Conservation (phyloP, 2,113 vertebrate genomes). For the Ranitomeya variabilis region DNA sequence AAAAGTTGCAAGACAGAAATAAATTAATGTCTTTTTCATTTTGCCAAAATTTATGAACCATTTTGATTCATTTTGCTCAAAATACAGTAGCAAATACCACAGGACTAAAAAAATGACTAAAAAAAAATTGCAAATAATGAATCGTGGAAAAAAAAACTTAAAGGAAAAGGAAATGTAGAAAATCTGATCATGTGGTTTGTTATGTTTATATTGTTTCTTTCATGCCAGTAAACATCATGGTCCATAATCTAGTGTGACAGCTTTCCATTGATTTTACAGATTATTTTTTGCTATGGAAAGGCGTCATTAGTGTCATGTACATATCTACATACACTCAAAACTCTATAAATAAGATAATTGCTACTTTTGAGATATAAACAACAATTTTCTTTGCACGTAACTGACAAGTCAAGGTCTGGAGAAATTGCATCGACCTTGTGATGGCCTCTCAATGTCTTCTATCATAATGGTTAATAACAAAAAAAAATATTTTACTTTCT, state of each 20-base stretch:
- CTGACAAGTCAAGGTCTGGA: background rate
- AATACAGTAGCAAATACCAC: too few species aligned
- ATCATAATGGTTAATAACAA: too few species aligned
- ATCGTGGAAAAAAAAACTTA: too few species aligned
- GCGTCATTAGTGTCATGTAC: background rate
- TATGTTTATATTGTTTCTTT: too few species aligned
- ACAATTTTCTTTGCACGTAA: background rate
- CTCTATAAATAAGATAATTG: background rate
- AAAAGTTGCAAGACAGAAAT: too few species aligned
- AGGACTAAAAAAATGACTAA: too few species aligned
- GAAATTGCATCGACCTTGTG: background rate
- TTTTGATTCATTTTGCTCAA: too few species aligned
- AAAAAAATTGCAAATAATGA: too few species aligned
- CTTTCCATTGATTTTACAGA: background rate
- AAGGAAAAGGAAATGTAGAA: background rate
- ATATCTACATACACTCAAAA: background rate
- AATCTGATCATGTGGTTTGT: background rate
- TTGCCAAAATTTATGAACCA: too few species aligned
- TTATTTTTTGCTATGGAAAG: background rate
- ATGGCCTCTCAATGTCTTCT: background rate
- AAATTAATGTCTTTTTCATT: too few species aligned
- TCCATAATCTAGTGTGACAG: background rate
- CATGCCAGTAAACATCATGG: background rate
- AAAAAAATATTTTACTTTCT: too few species aligned
- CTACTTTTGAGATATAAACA: background rate